Percentiles rank a stretch among this genome's conserved stretches.
Evolutionary conservation across 2,888 invertebrate species (phyloP).

Genomic region (Hypsopygia costalis): DNA sequence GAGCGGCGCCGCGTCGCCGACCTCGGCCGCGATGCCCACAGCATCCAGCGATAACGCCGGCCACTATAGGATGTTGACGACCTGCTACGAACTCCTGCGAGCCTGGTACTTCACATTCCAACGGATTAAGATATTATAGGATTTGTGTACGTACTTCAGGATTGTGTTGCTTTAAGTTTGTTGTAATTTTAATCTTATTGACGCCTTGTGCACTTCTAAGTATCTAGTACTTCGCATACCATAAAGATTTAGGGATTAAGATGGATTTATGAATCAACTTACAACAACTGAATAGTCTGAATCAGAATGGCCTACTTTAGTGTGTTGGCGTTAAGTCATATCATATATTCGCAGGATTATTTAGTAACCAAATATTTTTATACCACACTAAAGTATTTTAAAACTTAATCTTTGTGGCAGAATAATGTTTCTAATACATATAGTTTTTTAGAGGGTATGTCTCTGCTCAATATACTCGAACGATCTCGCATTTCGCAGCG

Average conservation of each 20-base stretch:
- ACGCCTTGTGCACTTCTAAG: not conserved
- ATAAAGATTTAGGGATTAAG: not conserved
- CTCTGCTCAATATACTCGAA: slow-evolving; percentile 6
- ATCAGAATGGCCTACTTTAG: too few relatives aligned
- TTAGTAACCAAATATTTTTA: too few relatives aligned
- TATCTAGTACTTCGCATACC: not conserved
- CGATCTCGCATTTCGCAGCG: slow-evolving; percentile 5
- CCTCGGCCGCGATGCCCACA: slow-evolving; percentile 33
- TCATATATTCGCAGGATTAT: too few relatives aligned
- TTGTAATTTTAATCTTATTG: not conserved
- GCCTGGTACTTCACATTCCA: slow-evolving; percentile 5
- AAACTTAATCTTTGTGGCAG: too few relatives aligned
- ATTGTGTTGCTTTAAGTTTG: not conserved
- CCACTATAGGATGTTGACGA: slow-evolving; percentile 25
- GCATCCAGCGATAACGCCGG: slow-evolving; percentile 41
- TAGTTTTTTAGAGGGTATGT: too few relatives aligned
- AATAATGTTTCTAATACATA: too few relatives aligned
- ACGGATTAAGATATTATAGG: not conserved
- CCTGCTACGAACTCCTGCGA: slow-evolving; percentile 3
- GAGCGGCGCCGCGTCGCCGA: slow-evolving; percentile 29
- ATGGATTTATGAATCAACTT: too few relatives aligned
- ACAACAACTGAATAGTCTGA: too few relatives aligned
- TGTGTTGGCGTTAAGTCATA: too few relatives aligned
- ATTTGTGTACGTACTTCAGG: not conserved
- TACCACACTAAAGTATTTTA: too few relatives aligned